Percentiles rank a stretch among this genome's conserved stretches.
Evolutionary conservation across 2,113 vertebrate species (phyloP).

Genomic region (Trogon surrucura): DNA sequence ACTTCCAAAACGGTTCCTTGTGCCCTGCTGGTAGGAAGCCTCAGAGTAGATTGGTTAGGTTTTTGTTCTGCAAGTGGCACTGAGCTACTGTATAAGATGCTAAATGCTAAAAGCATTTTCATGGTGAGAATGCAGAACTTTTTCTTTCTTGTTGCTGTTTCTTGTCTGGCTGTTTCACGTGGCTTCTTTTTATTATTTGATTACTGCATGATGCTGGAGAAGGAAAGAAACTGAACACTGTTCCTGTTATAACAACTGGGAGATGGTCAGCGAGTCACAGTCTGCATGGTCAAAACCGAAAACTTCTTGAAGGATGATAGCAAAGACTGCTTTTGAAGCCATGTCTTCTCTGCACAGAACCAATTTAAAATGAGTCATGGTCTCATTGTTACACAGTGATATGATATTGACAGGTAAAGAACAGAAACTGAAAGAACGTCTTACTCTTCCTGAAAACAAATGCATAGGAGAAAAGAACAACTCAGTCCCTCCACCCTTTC

Average conservation of each 20-base stretch:
- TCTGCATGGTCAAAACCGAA: not conserved
- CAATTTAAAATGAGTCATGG: not conserved
- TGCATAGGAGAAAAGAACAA: not conserved
- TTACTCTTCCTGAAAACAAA: not conserved
- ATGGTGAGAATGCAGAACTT: not conserved
- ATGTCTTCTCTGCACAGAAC: not conserved
- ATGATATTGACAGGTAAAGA: not conserved
- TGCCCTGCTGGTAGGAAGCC: not conserved
- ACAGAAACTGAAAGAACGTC: not conserved
- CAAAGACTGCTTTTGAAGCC: not conserved
- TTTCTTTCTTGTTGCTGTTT: not conserved
- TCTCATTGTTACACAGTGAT: not conserved
- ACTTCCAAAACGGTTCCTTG: not conserved
- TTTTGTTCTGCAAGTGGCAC: not conserved
- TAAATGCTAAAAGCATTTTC: not conserved
- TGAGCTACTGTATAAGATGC: not conserved
- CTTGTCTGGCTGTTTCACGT: not conserved
- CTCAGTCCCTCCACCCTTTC: not conserved
- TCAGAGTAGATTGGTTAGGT: not conserved
- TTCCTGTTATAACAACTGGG: not conserved
- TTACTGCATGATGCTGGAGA: not conserved
- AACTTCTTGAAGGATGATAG: not conserved
- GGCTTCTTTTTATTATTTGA: not conserved
- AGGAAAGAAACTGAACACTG: not conserved
- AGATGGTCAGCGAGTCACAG: not conserved